Percentiles rank a stretch among this genome's conserved stretches.
These are phyloP conservation scores for Drosophila kanapiae DNA, from an alignment of 1,140 invertebrate genomes.

Conservation along the genomic window DNA sequence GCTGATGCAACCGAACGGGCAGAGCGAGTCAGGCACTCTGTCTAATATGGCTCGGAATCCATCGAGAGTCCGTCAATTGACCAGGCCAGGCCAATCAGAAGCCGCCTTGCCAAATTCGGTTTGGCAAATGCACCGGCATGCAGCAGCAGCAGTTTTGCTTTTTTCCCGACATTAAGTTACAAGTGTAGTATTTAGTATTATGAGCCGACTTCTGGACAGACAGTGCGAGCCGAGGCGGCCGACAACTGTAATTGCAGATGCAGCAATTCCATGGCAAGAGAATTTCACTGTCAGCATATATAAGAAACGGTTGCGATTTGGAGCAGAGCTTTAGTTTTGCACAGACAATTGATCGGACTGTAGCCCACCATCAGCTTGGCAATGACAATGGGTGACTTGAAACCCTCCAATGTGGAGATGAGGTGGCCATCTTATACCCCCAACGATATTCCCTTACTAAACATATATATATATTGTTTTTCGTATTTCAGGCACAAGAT, in stretches of 20 bases:
- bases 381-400: slow-evolving; percentile 46
- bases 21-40: slow-evolving; percentile 45
- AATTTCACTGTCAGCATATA: slow-evolving; percentile 77
- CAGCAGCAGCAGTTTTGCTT: slow-evolving; percentile 17
- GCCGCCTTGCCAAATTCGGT: slow-evolving; percentile 47
- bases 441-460: neutral
- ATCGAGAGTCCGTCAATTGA: slow-evolving; percentile 52
- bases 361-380: neutral
- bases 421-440: slow-evolving; percentile 37
- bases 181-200: slow-evolving; percentile 60
- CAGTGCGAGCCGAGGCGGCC: slow-evolving; percentile 17
- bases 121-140: slow-evolving; percentile 22
- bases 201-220: slow-evolving; percentile 32
- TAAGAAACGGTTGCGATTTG: slow-evolving; percentile 63
- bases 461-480: neutral
- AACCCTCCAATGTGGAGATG: slow-evolving; percentile 61
- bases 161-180: slow-evolving; percentile 45
- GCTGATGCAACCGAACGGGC: slow-evolving; percentile 63
- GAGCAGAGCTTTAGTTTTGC: slow-evolving; percentile 56
- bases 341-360: slow-evolving; percentile 36
- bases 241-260: slow-evolving; percentile 75
- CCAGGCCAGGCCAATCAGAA: slow-evolving; percentile 39
- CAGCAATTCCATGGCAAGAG: slow-evolving; percentile 69
- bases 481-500: slow-evolving; percentile 88
- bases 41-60: slow-evolving; percentile 34